Conservation (phyloP, 1,140 invertebrate species). For the Ceratoteleas bidentatus region DNA sequence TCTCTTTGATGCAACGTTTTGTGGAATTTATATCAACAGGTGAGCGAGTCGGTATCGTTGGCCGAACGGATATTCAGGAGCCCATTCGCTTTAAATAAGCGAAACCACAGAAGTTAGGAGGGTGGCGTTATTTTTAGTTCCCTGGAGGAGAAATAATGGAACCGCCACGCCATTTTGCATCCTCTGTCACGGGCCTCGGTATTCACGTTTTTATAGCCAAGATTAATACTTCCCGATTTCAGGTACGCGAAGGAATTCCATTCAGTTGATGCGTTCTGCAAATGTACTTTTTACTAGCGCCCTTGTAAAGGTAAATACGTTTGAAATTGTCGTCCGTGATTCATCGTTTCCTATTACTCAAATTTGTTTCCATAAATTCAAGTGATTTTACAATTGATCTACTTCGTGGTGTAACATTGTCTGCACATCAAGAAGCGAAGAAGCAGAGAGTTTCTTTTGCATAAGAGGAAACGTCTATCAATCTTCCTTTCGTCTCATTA, state of each 20-base stretch:
- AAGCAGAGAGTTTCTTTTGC: background rate
- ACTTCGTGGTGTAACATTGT: background rate
- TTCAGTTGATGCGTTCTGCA: constrained; percentile 17
- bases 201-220: constrained; percentile 33
- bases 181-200: constrained; percentile 29
- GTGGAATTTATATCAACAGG: constrained; percentile 74
- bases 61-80: constrained; percentile 58
- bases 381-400: constrained; percentile 9
- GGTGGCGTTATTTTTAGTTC: constrained; percentile 63
- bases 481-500: constrained; percentile 28
- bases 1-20: constrained; percentile 71
- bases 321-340: constrained; percentile 5
- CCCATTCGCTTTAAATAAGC: constrained; percentile 56
- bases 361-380: constrained; percentile 17
- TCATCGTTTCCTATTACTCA: background rate
- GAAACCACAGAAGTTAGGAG: constrained; percentile 63
- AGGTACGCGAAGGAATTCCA: constrained; percentile 29
- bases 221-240: constrained; percentile 53
- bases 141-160: constrained; percentile 61
- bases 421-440: constrained; percentile 7
- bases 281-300: constrained; percentile 28
- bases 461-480: constrained; percentile 14
- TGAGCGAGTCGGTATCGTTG: constrained; percentile 68
- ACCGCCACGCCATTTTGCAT: constrained; percentile 60
- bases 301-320: constrained; percentile 5